A percentile compares a stretch with the other conserved stretches of the same genome.
phyloP scores from a whole-genome alignment of 2,797 vertebrate genomes.

The Alouatta caraya region DNA sequence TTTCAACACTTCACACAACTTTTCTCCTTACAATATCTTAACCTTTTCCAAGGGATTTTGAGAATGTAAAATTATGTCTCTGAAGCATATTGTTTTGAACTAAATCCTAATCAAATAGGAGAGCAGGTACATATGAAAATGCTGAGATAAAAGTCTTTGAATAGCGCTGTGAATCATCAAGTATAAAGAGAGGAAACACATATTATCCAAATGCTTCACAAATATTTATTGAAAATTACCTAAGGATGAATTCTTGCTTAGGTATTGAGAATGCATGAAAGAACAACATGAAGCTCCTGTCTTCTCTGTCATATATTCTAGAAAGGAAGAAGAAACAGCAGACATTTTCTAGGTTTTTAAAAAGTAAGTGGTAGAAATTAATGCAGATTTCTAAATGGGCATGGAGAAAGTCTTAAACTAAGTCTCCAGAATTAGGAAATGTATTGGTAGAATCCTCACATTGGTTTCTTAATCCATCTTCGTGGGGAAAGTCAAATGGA shows the following conservation, averaged over 20 bases:
- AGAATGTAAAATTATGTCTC: background rate
- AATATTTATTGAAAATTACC: background rate
- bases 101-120: background rate
- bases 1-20: background rate
- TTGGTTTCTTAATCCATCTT: background rate
- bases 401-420: background rate
- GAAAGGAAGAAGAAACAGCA: background rate
- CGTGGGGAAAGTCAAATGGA: fast-evolving
- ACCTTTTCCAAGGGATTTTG: background rate
- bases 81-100: background rate
- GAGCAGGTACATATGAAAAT: too few species aligned
- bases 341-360: background rate
- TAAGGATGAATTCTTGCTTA: background rate
- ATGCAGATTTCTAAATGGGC: background rate
- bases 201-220: background rate
- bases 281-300: too few species aligned
- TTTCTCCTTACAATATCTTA: background rate
- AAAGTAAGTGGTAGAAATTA: background rate
- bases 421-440: background rate
- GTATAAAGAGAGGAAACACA: background rate
- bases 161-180: background rate
- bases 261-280: background rate
- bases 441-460: background rate
- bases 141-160: background rate
- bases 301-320: background rate